Conservation (phyloP, 2,113 vertebrate species). For the Numida meleagris region DNA sequence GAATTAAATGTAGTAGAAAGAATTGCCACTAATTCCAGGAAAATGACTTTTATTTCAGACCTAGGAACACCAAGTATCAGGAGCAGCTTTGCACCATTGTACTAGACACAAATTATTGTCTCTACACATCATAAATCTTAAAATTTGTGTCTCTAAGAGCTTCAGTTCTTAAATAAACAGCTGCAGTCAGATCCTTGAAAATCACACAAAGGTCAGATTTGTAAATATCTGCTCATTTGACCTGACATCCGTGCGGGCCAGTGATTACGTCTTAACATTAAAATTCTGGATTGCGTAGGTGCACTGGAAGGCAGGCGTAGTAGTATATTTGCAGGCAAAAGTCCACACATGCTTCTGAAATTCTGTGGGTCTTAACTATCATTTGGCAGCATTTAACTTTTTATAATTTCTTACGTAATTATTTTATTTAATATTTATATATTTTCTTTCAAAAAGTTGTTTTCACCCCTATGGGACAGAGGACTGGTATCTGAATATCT, state of each 20-base stretch:
- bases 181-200: not conserved
- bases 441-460: not conserved
- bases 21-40: not conserved
- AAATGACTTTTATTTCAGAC: not conserved
- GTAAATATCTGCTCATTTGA: not conserved
- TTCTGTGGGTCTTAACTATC: not conserved
- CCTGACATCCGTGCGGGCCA: not conserved
- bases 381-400: not conserved
- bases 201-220: not conserved
- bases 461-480: not conserved
- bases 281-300: not conserved
- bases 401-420: not conserved
- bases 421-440: not conserved
- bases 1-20: not conserved
- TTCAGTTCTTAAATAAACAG: not conserved
- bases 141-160: not conserved
- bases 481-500: not conserved
- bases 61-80: not conserved
- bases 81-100: not conserved
- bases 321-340: not conserved
- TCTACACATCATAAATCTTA: not conserved
- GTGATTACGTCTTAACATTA: not conserved
- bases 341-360: not conserved
- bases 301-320: not conserved
- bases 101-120: not conserved